phyloP scores from a whole-genome alignment of 2,797 vertebrate species.

The Rhabdophis nuchalis region DNA sequence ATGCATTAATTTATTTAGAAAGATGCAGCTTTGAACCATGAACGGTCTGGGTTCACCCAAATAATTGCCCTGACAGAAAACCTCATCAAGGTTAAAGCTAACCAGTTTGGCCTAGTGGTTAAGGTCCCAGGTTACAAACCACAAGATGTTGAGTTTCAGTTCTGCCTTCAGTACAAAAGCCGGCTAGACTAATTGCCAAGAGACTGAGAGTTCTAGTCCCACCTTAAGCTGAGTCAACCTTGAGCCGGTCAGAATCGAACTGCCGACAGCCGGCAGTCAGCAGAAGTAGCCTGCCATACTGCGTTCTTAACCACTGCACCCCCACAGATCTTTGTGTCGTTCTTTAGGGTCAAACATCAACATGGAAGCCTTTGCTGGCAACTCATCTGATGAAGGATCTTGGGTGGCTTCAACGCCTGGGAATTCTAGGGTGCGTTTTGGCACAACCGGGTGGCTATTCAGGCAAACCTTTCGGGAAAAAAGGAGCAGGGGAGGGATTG shows the following conservation, averaged over 20 bases:
- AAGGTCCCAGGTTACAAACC: neutral
- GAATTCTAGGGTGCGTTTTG: neutral
- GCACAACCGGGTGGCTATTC: too few relatives aligned
- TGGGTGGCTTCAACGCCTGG: neutral
- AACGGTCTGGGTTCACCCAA: neutral
- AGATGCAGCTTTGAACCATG: neutral
- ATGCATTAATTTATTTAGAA: neutral
- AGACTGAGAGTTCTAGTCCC: neutral
- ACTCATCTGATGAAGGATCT: neutral
- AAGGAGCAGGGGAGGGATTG: neutral
- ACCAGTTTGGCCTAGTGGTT: neutral
- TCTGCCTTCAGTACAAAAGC: neutral
- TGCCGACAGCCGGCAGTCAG: neutral
- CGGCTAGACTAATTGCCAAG: neutral
- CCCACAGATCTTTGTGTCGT: neutral
- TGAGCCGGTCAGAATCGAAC: neutral
- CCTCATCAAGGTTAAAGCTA: neutral
- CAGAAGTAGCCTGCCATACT: neutral
- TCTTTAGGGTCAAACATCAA: neutral
- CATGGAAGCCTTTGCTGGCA: neutral
- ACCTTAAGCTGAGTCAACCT: neutral
- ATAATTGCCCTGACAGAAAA: neutral
- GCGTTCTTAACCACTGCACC: neutral
- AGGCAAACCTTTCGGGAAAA: neutral
- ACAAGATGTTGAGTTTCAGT: neutral